Percentiles rank a stretch among this genome's conserved stretches.
Conservation (phyloP, 2,888 invertebrate species). For the Caenorhabditis sp. region DNA sequence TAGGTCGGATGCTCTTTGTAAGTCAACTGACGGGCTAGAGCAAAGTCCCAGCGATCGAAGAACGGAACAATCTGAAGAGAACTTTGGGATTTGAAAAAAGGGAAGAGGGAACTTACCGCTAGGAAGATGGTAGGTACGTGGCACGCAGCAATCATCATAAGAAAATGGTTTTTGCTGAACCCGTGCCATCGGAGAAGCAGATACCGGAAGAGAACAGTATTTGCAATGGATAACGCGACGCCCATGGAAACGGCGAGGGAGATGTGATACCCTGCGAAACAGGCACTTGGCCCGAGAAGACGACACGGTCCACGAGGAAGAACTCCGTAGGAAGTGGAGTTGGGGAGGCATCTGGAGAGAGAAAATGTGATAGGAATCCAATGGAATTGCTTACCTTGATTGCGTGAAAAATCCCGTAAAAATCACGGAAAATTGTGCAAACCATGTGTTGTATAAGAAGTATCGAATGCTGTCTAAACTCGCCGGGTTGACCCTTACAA, state of each 20-base stretch:
- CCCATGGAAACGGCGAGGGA: slow-evolving; percentile 36
- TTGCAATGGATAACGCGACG: slow-evolving; percentile 40
- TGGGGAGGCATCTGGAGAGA: slow-evolving; percentile 37
- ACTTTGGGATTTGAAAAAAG: not conserved
- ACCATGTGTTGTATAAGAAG: slow-evolving; percentile 46
- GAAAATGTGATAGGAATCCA: not conserved
- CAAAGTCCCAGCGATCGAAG: slow-evolving; percentile 42
- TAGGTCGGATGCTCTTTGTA: slow-evolving; percentile 41
- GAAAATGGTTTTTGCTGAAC: slow-evolving; percentile 12
- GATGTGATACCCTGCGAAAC: slow-evolving; percentile 45
- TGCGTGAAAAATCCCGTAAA: slow-evolving; percentile 37
- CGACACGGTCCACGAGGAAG: slow-evolving; percentile 53
- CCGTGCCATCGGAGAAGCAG: slow-evolving; percentile 36
- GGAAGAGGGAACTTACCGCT: slow-evolving; percentile 6
- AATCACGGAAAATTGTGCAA: slow-evolving; percentile 44
- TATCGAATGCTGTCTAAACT: slow-evolving; percentile 43
- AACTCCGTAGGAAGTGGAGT: slow-evolving; percentile 48
- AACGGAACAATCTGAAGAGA: slow-evolving; percentile 36
- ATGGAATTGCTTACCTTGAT: slow-evolving; percentile 18
- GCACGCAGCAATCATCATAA: slow-evolving; percentile 45
- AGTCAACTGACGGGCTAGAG: slow-evolving; percentile 26
- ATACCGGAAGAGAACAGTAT: slow-evolving; percentile 52
- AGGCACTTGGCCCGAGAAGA: slow-evolving; percentile 39
- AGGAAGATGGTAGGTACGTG: slow-evolving; percentile 39
- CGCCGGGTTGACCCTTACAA: slow-evolving; percentile 36